phyloP scores from a whole-genome alignment of 2,888 invertebrate species.

The Brachypalpus laphriformis region DNA sequence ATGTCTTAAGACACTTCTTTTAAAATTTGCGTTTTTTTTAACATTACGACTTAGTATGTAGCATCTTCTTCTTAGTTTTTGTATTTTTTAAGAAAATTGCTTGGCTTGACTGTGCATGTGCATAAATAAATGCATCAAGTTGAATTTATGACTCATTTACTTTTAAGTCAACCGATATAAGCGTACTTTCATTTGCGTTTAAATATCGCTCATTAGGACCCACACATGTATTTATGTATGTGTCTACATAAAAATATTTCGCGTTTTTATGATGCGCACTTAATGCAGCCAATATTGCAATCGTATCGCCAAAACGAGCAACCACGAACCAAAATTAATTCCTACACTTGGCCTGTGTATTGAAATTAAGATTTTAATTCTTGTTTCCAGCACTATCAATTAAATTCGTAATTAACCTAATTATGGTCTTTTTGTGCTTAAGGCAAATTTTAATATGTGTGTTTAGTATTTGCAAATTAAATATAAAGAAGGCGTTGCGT shows the following conservation, averaged over 20 bases:
- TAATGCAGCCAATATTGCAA: conserved; percentile 9
- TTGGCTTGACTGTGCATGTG: not conserved
- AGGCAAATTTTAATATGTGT: conserved; percentile 3
- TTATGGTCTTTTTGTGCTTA: conserved; percentile 29
- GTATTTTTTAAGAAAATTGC: no score
- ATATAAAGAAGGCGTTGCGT: conserved; percentile 6
- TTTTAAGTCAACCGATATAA: conserved; percentile 23
- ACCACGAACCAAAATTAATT: not conserved
- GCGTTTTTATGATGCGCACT: conserved; percentile 17
- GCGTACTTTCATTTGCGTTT: conserved; percentile 11
- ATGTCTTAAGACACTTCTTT: no score
- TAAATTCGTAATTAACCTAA: conserved; percentile 33
- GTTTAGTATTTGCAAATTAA: not conserved
- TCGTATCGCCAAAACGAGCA: not conserved
- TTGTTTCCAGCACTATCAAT: conserved; percentile 12
- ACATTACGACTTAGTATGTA: no score
- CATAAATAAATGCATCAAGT: not conserved
- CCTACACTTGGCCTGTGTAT: not conserved
- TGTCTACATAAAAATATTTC: not conserved
- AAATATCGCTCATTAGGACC: conserved; percentile 11
- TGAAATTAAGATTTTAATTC: conserved; percentile 1
- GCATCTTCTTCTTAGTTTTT: no score
- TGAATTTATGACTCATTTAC: conserved; percentile 12
- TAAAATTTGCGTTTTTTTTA: no score
- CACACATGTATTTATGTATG: not conserved